A percentile compares a stretch with the other conserved stretches of the same genome.
phyloP scores from a whole-genome alignment of 2,113 vertebrate genomes.

The Oreocharis arfaki region DNA sequence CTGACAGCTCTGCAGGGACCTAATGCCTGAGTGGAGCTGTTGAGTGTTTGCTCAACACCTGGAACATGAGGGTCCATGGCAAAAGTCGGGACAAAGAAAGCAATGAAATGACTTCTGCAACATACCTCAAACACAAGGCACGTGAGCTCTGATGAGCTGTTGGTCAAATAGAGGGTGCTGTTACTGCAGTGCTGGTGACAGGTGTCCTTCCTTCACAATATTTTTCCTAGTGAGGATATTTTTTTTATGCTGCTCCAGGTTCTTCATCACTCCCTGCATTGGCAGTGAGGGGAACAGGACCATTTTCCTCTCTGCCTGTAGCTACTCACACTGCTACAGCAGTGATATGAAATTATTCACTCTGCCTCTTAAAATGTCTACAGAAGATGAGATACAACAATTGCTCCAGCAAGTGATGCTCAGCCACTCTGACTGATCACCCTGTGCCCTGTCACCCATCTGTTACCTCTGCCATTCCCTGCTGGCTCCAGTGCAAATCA shows the following conservation, averaged over 20 bases:
- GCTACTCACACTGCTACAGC: neutral
- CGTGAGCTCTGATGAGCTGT: neutral
- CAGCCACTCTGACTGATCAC: neutral
- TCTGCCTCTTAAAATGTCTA: neutral
- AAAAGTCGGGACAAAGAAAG: neutral
- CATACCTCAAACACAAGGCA: fast-evolving
- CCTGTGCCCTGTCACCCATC: neutral
- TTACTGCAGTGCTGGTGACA: neutral
- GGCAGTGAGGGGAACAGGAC: neutral
- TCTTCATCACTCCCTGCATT: neutral
- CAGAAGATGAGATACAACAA: neutral
- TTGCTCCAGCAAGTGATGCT: neutral
- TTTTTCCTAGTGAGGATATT: neutral
- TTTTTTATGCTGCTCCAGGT: neutral
- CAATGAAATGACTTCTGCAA: neutral
- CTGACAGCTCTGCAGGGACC: neutral
- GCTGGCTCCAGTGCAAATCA: neutral
- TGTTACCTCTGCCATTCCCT: neutral
- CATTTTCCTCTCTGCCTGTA: neutral
- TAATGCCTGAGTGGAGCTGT: neutral
- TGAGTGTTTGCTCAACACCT: neutral
- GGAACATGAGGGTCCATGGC: neutral
- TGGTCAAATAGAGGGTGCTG: neutral
- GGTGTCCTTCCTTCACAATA: neutral
- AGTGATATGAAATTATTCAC: neutral